Evolutionary conservation across 2,113 vertebrate genomes (phyloP).

Genomic region (Indicator indicator): DNA sequence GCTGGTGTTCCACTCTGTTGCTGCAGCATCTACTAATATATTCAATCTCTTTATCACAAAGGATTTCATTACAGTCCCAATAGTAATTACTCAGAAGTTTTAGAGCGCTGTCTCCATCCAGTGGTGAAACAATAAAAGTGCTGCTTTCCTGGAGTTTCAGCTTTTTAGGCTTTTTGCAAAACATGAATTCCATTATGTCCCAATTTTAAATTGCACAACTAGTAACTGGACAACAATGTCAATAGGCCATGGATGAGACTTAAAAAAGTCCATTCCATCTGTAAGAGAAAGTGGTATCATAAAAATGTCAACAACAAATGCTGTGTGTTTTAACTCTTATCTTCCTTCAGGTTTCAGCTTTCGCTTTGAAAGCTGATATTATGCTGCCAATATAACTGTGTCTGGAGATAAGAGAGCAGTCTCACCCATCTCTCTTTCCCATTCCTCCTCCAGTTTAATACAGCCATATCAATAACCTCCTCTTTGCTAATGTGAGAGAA

Average conservation of each 20-base stretch:
- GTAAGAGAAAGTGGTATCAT: neutral
- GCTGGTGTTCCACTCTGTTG: neutral
- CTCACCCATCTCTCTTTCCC: neutral
- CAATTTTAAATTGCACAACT: neutral
- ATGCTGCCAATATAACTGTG: neutral
- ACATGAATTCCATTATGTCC: neutral
- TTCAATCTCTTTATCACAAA: neutral
- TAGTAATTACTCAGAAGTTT: neutral
- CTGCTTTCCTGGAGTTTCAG: neutral
- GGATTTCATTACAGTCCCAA: neutral
- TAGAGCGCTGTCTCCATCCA: constrained; percentile 67
- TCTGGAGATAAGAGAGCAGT: neutral
- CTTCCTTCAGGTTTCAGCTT: neutral
- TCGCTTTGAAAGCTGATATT: neutral
- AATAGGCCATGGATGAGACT: neutral
- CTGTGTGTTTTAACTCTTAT: neutral
- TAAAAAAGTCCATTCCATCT: neutral
- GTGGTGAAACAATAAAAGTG: constrained; percentile 42
- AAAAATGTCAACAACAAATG: neutral
- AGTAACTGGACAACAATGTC: neutral
- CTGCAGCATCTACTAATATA: neutral
- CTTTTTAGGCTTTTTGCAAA: neutral
- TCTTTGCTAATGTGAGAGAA: neutral
- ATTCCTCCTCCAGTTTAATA: neutral
- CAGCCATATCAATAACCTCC: neutral